A percentile compares a stretch with the other conserved stretches of the same genome.
Conservation (phyloP, 2,113 vertebrate genomes). For the Toxotes jaculatrix region DNA sequence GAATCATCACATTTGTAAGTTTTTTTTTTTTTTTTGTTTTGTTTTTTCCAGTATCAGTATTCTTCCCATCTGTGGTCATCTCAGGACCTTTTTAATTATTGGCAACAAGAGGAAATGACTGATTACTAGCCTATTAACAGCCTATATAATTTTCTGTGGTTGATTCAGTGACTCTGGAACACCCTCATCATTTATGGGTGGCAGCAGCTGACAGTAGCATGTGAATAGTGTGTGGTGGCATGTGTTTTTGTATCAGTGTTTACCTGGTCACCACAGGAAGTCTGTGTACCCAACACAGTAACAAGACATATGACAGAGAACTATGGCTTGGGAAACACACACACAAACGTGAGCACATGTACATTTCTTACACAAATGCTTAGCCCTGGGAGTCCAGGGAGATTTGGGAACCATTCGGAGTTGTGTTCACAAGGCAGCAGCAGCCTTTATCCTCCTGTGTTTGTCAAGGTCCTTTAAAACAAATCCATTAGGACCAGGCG, state of each 20-base stretch:
- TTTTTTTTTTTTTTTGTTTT: no score
- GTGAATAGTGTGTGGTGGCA: slow-evolving; percentile 33
- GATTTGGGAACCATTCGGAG: slow-evolving; percentile 74
- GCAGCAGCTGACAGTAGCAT: slow-evolving; percentile 69
- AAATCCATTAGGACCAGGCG: slow-evolving; percentile 69
- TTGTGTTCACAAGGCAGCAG: slow-evolving; percentile 56
- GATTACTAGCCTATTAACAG: slow-evolving; percentile 16
- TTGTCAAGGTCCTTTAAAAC: slow-evolving; percentile 77
- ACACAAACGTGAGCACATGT: slow-evolving; percentile 47
- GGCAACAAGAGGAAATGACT: slow-evolving; percentile 9
- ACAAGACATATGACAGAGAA: slow-evolving; percentile 50
- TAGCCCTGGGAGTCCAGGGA: slow-evolving; percentile 53
- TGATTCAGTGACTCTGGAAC: slow-evolving; percentile 15
- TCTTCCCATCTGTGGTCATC: not conserved
- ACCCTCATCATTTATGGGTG: slow-evolving; percentile 47
- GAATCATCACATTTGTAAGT: no score
- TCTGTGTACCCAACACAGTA: slow-evolving; percentile 43
- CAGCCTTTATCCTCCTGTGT: slow-evolving; percentile 72
- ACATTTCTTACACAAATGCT: slow-evolving; percentile 41
- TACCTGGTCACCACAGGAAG: slow-evolving; percentile 52
- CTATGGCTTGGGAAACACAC: slow-evolving; percentile 73
- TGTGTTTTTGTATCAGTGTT: slow-evolving; percentile 61
- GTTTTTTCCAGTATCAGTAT: no score
- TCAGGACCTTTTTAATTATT: slow-evolving; percentile 8
- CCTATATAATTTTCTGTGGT: slow-evolving; percentile 6